Conservation (phyloP, 2,888 invertebrate species). For the Pimpla rufipes region DNA sequence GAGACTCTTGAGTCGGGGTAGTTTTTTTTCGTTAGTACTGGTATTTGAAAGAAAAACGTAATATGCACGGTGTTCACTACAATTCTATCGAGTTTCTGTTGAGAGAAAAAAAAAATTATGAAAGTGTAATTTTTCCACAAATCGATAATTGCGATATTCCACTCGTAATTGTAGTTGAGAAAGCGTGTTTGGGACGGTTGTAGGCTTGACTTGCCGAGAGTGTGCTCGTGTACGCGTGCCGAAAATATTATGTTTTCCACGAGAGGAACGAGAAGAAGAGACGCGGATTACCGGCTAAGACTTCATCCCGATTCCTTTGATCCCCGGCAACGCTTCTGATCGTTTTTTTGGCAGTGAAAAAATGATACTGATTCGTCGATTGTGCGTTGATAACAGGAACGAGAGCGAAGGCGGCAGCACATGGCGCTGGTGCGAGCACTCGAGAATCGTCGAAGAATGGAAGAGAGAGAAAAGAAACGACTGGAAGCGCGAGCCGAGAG, state of each 20-base stretch:
- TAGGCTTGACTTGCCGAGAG: constrained; percentile 74
- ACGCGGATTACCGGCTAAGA: constrained; percentile 29
- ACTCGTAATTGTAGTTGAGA: constrained; percentile 46
- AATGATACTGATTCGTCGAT: constrained; percentile 21
- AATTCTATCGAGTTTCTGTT: constrained; percentile 16
- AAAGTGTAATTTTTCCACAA: constrained; percentile 8
- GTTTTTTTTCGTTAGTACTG: constrained; percentile 41
- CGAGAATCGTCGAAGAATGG: constrained; percentile 94
- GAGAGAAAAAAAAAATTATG: constrained; percentile 23
- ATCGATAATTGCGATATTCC: constrained; percentile 30
- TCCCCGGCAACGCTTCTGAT: constrained; percentile 40
- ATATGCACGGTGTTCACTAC: constrained; percentile 63
- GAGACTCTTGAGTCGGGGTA: neutral
- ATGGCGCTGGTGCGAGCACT: constrained; percentile 95
- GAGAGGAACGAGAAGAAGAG: constrained; percentile 43
- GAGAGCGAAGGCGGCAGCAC: constrained; percentile 96
- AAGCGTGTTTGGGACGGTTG: constrained; percentile 75
- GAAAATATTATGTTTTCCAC: constrained; percentile 14
- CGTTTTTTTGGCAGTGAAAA: constrained; percentile 33
- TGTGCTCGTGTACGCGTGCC: constrained; percentile 67
- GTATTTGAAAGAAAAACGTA: constrained; percentile 42
- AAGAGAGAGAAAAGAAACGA: constrained; percentile 93
- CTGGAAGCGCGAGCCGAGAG: constrained; percentile 93
- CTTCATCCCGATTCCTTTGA: constrained; percentile 23
- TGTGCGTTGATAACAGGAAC: constrained; percentile 88